Evolutionary conservation across 2,113 vertebrate genomes (phyloP).

Genomic region (Brachyhypopomus gauderio): DNA sequence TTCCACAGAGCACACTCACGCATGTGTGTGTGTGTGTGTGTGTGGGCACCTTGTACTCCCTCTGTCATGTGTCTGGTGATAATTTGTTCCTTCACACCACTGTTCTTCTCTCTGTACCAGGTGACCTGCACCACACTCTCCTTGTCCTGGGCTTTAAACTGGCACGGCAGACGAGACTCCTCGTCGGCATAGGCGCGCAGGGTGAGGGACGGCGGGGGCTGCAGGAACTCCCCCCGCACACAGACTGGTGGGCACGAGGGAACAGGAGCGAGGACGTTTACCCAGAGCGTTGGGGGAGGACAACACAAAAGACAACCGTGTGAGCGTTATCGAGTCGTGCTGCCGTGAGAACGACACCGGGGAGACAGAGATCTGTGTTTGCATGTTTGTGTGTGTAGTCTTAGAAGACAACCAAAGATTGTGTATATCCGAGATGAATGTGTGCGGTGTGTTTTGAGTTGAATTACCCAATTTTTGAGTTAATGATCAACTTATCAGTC

Average conservation of each 20-base stretch:
- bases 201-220: slow-evolving; percentile 53
- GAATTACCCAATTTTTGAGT: slow-evolving; percentile 36
- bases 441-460: slow-evolving; percentile 32
- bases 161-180: slow-evolving; percentile 69
- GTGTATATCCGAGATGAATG: slow-evolving; percentile 1
- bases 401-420: background rate
- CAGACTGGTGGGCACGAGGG: background rate
- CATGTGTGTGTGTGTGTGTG: slow-evolving; percentile 1
- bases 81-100: slow-evolving; percentile 66
- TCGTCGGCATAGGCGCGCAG: slow-evolving; percentile 57
- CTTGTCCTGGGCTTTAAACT: slow-evolving; percentile 41
- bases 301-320: slow-evolving; percentile 7
- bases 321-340: background rate
- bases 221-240: slow-evolving; percentile 58
- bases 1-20: too few relatives aligned
- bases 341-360: background rate
- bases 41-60: slow-evolving; percentile 64
- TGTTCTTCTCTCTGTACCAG: slow-evolving; percentile 66
- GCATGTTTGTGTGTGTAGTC: background rate
- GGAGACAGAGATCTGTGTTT: slow-evolving; percentile 13
- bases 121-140: slow-evolving; percentile 72
- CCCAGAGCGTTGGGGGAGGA: slow-evolving; percentile 7
- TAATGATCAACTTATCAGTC: slow-evolving; percentile 43
- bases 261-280: slow-evolving; percentile 14
- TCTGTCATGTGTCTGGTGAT: slow-evolving; percentile 66